Conservation (phyloP, 2,888 invertebrate genomes). For the Hemaris fuciformis region DNA sequence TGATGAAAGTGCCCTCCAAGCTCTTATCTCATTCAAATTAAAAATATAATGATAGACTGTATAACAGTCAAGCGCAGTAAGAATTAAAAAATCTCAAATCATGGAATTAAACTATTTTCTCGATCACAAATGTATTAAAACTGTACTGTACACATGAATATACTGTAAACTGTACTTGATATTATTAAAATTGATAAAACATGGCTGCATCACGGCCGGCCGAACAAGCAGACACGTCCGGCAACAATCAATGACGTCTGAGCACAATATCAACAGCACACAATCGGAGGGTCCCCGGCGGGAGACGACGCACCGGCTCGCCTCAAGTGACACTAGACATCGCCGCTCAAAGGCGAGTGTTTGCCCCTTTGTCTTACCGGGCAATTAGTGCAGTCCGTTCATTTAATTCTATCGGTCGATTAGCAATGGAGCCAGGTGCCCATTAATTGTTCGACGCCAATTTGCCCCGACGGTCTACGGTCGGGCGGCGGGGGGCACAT, state of each 20-base stretch:
- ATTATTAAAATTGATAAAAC: background rate
- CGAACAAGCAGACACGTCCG: conserved; percentile 19
- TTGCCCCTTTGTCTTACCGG: conserved; percentile 80
- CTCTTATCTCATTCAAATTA: too few species aligned
- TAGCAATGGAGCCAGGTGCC: conserved; percentile 72
- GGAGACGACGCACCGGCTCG: conserved; percentile 55
- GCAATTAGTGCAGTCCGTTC: conserved; percentile 80
- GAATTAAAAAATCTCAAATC: too few species aligned
- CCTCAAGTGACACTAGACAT: conserved; percentile 77
- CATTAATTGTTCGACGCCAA: conserved; percentile 75
- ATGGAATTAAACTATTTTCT: too few species aligned
- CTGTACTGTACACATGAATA: too few species aligned
- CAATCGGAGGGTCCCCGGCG: conserved; percentile 22
- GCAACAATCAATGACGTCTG: conserved; percentile 32
- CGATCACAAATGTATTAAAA: too few species aligned
- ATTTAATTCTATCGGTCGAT: conserved; percentile 81
- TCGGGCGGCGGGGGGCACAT: conserved; percentile 53
- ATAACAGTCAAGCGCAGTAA: too few species aligned
- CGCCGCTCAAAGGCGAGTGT: conserved; percentile 76
- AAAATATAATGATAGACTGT: too few species aligned
- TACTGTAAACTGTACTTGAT: too few species aligned
- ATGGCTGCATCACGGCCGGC: background rate
- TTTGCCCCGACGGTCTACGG: conserved; percentile 58
- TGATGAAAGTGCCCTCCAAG: too few species aligned
- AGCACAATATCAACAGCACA: conserved; percentile 41